A percentile compares a stretch with the other conserved stretches of the same genome.
phyloP scores from a whole-genome alignment of 2,888 invertebrate species.

The Pseudoips prasinana region DNA sequence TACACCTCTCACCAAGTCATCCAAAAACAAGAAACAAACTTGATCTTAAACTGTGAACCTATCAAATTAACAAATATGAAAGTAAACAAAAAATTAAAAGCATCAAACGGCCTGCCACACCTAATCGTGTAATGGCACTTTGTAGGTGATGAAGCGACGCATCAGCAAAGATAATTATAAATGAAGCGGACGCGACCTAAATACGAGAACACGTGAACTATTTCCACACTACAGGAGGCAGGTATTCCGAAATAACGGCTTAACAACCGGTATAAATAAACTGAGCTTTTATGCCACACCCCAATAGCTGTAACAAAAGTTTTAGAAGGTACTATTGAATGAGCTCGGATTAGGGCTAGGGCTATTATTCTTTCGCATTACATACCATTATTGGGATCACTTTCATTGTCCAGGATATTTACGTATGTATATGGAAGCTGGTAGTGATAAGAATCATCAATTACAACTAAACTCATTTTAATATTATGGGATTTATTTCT shows the following conservation, averaged over 20 bases:
- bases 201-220: conserved; percentile 67
- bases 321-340: too few species aligned
- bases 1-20: too few species aligned
- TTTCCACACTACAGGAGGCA: conserved; percentile 65
- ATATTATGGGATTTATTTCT: too few species aligned
- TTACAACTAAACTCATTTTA: too few species aligned
- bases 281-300: conserved; percentile 15
- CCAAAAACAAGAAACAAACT: too few species aligned
- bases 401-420: too few species aligned
- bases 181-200: conserved; percentile 65
- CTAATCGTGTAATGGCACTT: conserved; percentile 37
- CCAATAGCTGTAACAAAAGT: conserved; percentile 3
- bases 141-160: conserved; percentile 55
- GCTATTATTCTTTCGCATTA: too few species aligned
- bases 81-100: conserved; percentile 12
- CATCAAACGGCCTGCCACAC: conserved; percentile 28
- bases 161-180: conserved; percentile 70
- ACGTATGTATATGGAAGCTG: too few species aligned
- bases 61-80: conserved; percentile 1
- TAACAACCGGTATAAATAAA: conserved; percentile 21
- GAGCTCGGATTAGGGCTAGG: too few species aligned
- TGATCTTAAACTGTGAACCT: background rate
- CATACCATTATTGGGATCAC: too few species aligned
- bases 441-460: too few species aligned
- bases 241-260: conserved; percentile 64